Base-by-base conservation (phyloP, 2,888 invertebrate genomes). In the Escarpia spicata region DNA sequence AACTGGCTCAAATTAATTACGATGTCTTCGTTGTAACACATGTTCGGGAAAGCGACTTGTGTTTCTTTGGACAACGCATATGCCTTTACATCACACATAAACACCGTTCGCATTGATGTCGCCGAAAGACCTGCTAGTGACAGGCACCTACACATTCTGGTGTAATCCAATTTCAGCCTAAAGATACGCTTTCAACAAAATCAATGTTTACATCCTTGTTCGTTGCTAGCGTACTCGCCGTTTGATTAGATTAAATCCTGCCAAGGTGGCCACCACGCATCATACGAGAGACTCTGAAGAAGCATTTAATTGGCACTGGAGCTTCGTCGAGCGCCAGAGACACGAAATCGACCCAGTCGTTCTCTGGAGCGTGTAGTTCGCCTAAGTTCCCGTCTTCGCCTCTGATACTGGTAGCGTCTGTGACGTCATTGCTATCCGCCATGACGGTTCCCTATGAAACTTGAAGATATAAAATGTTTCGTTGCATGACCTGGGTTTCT, bases 111-210 rank as follows among this genome's bases (percentile, higher is more conserved):
- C 6, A n/a, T 15, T 19, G 19, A 1, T 26, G 26, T 75, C 3
- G 75, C 26, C 26, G n/a, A n/a, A 75, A 4, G 75, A 6, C 75
- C 26, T 75, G 60, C 2, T 26, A 26, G 75, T 75, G 75, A 75
- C 75, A 75, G 75, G 3, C 75, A 26, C 75, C 75, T 19, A 75
- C 75, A n/a, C 75, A 75, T 75, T n/a, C 75, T 19, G n/a, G 75
- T 19, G n/a, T 75, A 75, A 75, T n/a, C 19, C 75, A n/a, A 75
- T 26, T 75, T n/a, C 75, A 6, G 75, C 75, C 75, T 6, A 75
- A 19, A 75, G 75, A 75, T 26, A 75, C 75, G 75, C 75, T 75
- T 75, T 75, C 75, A 75, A 75, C 75, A 75, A 75, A 75, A 75
- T 75, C 75, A 75, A 75, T 75, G 75, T 75, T 75, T 75, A 75